Percentiles rank a stretch among this genome's conserved stretches.
These are phyloP conservation scores for Limnephilus auricula DNA, from an alignment of 2,888 invertebrate species.

Conservation along the genomic window DNA sequence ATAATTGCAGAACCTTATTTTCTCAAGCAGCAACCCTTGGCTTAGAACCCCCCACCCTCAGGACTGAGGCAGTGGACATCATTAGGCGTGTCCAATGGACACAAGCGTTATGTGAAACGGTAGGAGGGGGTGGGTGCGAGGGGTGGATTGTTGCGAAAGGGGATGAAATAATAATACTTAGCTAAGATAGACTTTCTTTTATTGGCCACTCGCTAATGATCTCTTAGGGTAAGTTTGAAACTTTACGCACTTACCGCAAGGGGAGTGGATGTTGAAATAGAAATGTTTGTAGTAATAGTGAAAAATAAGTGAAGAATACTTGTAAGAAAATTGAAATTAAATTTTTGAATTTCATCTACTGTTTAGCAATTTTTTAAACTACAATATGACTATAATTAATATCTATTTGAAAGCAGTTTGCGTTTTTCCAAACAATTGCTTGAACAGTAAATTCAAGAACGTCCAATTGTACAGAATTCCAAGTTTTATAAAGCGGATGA, in stretches of 20 bases:
- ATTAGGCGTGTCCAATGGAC: slow-evolving; percentile 55
- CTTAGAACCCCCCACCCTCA: neutral
- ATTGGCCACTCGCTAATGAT: slow-evolving; percentile 62
- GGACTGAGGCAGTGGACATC: slow-evolving; percentile 43
- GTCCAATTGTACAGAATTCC: too few relatives aligned
- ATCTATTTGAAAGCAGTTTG: too few relatives aligned
- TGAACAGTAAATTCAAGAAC: too few relatives aligned
- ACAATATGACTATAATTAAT: too few relatives aligned
- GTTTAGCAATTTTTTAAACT: too few relatives aligned
- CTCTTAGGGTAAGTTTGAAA: slow-evolving; percentile 39
- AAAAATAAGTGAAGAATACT: neutral
- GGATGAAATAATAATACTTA: slow-evolving; percentile 42
- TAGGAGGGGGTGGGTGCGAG: neutral
- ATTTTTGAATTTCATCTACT: neutral
- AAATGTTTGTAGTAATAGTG: neutral
- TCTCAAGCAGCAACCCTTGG: neutral
- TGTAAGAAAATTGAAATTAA: neutral
- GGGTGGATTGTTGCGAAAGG: slow-evolving; percentile 36
- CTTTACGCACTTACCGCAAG: neutral
- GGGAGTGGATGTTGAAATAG: neutral
- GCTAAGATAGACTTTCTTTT: slow-evolving; percentile 50
- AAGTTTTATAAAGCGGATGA: too few relatives aligned
- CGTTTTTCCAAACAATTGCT: too few relatives aligned
- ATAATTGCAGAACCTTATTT: slow-evolving; percentile 32
- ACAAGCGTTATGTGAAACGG: neutral